These are phyloP conservation scores for Molanna angustata DNA, from an alignment of 2,888 invertebrate genomes.

Conservation along the genomic window DNA sequence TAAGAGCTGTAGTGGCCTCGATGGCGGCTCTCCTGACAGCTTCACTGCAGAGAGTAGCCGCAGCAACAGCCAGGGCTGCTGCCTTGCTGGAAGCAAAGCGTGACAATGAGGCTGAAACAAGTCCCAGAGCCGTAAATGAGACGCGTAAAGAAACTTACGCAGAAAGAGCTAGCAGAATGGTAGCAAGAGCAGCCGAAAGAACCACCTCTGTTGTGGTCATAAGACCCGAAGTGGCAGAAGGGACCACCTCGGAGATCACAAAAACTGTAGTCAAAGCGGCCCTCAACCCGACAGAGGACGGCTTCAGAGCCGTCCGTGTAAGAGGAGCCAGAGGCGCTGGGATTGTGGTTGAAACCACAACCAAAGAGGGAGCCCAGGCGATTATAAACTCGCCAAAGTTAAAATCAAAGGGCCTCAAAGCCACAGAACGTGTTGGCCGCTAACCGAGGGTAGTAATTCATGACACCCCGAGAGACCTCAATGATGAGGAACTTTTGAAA, in stretches of 20 bases:
- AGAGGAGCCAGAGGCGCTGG: background rate
- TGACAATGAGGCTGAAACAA: no score
- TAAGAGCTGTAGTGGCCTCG: no score
- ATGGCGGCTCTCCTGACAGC: no score
- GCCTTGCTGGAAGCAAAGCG: no score
- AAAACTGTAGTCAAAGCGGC: conserved; percentile 1
- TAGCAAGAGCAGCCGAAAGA: background rate
- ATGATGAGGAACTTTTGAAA: background rate
- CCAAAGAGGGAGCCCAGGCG: background rate
- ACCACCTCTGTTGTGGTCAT: background rate
- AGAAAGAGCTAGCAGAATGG: background rate
- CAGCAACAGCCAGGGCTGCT: no score
- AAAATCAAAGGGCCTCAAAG: background rate
- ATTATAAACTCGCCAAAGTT: background rate
- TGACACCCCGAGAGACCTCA: background rate
- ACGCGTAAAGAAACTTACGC: no score
- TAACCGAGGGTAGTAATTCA: background rate
- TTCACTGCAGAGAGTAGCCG: no score
- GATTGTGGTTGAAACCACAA: background rate
- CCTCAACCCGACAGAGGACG: background rate
- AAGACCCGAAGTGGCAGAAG: background rate
- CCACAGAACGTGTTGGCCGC: background rate
- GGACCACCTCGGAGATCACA: background rate
- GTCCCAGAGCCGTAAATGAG: no score
- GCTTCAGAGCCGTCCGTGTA: background rate